Conservation (phyloP, 2,888 invertebrate genomes). For the Stenodera caucasica region DNA sequence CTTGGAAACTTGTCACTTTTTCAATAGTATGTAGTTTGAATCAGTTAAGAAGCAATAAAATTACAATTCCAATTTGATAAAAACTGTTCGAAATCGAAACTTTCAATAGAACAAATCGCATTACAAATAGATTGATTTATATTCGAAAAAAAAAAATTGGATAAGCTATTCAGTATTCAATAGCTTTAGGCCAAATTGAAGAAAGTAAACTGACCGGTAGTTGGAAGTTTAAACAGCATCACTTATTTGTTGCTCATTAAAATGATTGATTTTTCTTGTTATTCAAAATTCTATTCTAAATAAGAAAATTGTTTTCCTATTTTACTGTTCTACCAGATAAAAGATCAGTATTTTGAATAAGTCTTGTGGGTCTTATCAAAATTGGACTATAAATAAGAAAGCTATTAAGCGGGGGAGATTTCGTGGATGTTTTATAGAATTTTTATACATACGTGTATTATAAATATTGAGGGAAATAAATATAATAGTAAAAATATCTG, state of each 20-base stretch:
- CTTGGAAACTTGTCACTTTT: background rate
- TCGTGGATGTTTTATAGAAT: background rate
- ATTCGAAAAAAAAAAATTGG: too few relatives aligned
- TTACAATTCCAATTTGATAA: background rate
- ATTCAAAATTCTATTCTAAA: too few relatives aligned
- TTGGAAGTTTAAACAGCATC: background rate
- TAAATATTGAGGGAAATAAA: background rate
- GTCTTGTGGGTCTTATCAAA: background rate
- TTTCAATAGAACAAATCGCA: background rate
- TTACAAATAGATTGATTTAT: too few relatives aligned
- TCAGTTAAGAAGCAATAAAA: conserved; percentile 2
- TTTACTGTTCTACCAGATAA: too few relatives aligned
- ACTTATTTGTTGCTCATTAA: too few relatives aligned
- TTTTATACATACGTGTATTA: background rate
- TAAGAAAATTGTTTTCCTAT: too few relatives aligned
- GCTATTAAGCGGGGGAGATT: background rate
- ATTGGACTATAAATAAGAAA: conserved; percentile 1
- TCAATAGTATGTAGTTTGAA: background rate
- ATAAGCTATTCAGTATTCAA: background rate
- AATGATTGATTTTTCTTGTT: too few relatives aligned
- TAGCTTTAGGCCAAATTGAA: background rate
- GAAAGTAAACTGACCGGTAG: conserved; percentile 1
- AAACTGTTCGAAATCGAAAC: background rate
- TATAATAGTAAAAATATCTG: too few relatives aligned
- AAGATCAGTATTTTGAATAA: conserved; percentile 2